phyloP scores from a whole-genome alignment of 2,888 invertebrate genomes.

The Entomobrya proxima region DNA sequence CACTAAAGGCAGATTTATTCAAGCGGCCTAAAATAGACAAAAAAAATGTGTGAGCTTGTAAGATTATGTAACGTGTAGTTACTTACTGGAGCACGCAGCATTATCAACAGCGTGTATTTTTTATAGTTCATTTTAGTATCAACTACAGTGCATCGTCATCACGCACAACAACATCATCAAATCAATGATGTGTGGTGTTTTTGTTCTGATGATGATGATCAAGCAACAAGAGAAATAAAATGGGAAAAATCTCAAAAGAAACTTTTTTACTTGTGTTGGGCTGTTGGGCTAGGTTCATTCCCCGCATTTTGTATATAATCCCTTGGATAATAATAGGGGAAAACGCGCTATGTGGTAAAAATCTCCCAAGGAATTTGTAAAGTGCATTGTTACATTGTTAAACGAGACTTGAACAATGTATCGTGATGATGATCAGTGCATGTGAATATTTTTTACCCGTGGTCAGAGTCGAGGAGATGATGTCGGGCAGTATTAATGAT shows the following conservation, averaged over 20 bases:
- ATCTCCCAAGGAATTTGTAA: too few species aligned
- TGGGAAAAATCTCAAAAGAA: slow-evolving; percentile 6
- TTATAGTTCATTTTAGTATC: too few species aligned
- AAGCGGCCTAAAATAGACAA: background rate
- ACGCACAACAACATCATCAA: background rate
- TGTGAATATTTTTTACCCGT: background rate
- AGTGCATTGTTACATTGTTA: background rate
- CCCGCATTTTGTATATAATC: slow-evolving; percentile 21
- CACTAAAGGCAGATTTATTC: background rate
- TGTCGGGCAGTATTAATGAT: background rate
- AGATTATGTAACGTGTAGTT: slow-evolving; percentile 23
- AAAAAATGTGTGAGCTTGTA: slow-evolving; percentile 23
- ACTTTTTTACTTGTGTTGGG: slow-evolving; percentile 41
- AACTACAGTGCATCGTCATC: background rate
- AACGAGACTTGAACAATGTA: too few species aligned
- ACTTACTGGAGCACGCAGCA: slow-evolving; percentile 52
- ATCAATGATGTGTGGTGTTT: background rate
- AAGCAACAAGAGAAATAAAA: slow-evolving; percentile 26
- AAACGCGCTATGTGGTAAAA: slow-evolving; percentile 33
- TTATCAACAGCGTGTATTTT: too few species aligned
- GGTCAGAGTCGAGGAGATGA: too few species aligned
- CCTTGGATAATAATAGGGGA: background rate
- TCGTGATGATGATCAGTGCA: too few species aligned
- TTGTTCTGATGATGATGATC: slow-evolving; percentile 32
- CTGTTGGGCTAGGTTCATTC: slow-evolving; percentile 48